Conservation (phyloP, 2,888 invertebrate species). For the Cyclophora punctaria region DNA sequence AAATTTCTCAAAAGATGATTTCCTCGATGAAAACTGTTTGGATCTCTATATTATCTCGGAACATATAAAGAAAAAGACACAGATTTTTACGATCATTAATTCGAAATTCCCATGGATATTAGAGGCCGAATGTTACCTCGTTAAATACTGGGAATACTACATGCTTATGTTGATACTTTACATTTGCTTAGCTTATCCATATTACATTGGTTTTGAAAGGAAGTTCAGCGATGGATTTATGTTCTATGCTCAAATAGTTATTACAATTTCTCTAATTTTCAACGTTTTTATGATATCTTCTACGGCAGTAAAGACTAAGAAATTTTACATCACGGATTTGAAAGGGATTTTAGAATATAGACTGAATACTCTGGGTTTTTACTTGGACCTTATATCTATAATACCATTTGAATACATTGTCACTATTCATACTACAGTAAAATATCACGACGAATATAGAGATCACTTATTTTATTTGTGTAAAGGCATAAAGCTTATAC, state of each 20-base stretch:
- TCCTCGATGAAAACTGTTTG: slow-evolving; percentile 54
- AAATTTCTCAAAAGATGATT: slow-evolving; percentile 40
- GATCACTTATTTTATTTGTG: slow-evolving; percentile 64
- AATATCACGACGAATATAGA: slow-evolving; percentile 51
- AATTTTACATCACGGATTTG: slow-evolving; percentile 47
- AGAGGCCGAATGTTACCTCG: slow-evolving; percentile 55
- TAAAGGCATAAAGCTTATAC: slow-evolving; percentile 69
- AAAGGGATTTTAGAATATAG: slow-evolving; percentile 52
- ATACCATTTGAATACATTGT: slow-evolving; percentile 69
- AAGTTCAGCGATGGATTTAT: slow-evolving; percentile 51
- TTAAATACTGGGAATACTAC: slow-evolving; percentile 64
- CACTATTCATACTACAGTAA: slow-evolving; percentile 44
- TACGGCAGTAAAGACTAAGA: slow-evolving; percentile 67
- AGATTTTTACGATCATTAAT: slow-evolving; percentile 50
- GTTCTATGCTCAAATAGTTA: slow-evolving; percentile 50
- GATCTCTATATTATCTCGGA: slow-evolving; percentile 64
- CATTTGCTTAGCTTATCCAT: slow-evolving; percentile 64
- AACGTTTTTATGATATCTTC: slow-evolving; percentile 58
- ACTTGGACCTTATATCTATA: slow-evolving; percentile 63
- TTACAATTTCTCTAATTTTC: slow-evolving; percentile 51
- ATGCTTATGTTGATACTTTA: slow-evolving; percentile 57
- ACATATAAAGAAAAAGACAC: slow-evolving; percentile 55
- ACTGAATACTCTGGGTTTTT: slow-evolving; percentile 65
- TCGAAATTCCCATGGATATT: slow-evolving; percentile 66
- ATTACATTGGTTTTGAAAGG: slow-evolving; percentile 59